phyloP scores from a whole-genome alignment of 2,113 vertebrate species.

The Lepisosteus oculatus region DNA sequence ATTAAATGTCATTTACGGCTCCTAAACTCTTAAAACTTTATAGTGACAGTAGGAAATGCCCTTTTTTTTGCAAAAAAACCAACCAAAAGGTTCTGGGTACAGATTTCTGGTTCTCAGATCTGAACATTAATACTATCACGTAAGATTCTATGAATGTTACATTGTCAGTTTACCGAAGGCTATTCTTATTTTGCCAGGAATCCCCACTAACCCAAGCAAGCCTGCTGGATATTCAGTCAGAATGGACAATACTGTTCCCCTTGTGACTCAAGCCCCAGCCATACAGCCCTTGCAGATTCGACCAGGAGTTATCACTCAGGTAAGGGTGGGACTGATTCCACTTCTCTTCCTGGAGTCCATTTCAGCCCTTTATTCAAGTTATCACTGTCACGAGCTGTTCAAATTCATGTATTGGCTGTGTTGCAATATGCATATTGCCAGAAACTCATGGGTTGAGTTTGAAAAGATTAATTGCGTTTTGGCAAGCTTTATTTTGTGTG shows the following conservation, averaged over 20 bases:
- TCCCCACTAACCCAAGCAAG: constrained; percentile 83
- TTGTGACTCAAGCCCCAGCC: constrained; percentile 86
- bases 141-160: too few relatives aligned
- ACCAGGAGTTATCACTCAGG: constrained; percentile 92
- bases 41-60: too few relatives aligned
- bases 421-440: too few relatives aligned
- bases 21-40: too few relatives aligned
- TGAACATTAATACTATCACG: too few relatives aligned
- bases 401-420: not conserved
- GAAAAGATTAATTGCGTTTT: fast-evolving
- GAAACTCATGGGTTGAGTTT: not conserved
- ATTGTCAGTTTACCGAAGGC: too few relatives aligned
- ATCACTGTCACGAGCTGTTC: not conserved
- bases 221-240: constrained; percentile 83
- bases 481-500: not conserved
- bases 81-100: too few relatives aligned
- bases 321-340: constrained; percentile 35
- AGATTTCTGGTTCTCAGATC: too few relatives aligned
- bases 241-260: constrained; percentile 85
- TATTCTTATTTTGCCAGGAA: constrained; percentile 63
- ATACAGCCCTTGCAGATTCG: constrained; percentile 90
- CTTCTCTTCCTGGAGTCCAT: not conserved
- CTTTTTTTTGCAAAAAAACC: too few relatives aligned
- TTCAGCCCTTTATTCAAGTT: not conserved
- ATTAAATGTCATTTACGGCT: too few relatives aligned